Conservation (phyloP, 2,888 invertebrate species). For the Tetragonula carbonaria region DNA sequence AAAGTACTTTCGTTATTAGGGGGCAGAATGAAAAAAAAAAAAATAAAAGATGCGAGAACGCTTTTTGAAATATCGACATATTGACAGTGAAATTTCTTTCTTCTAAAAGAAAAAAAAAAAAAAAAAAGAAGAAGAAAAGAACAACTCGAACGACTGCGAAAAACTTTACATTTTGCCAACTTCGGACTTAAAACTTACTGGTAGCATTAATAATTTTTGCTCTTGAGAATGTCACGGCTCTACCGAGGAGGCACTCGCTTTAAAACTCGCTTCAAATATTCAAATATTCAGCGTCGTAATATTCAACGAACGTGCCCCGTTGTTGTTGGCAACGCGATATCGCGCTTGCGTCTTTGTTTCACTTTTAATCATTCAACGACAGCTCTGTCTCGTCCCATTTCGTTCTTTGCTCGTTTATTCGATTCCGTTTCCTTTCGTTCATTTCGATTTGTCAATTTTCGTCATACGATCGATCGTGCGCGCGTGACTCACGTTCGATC, state of each 20-base stretch:
- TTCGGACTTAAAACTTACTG: conserved; percentile 12
- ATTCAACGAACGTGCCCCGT: not conserved
- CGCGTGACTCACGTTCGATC: not conserved
- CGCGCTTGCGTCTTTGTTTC: not conserved
- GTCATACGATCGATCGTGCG: not conserved
- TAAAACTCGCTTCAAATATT: conserved; percentile 7
- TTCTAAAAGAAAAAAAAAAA: not conserved
- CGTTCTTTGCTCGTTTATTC: not conserved
- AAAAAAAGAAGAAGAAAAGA: not conserved
- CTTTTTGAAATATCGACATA: not conserved
- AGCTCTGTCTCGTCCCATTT: not conserved
- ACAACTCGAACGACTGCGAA: conserved; percentile 5
- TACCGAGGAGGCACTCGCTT: not conserved
- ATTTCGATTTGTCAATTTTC: not conserved
- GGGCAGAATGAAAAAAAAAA: not conserved
- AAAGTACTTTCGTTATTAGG: not conserved
- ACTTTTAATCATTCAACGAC: conserved; percentile 12
- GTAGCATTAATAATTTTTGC: conserved; percentile 34
- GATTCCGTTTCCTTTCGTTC: not conserved
- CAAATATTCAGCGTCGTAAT: conserved; percentile 13
- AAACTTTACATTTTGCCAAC: conserved; percentile 27
- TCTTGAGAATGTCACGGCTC: conserved; percentile 22
- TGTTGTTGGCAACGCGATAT: not conserved
- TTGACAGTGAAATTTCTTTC: conserved; percentile 19
- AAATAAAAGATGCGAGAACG: not conserved